Evolutionary conservation across 2,113 vertebrate species (phyloP), one percentile per base, ranked within the genome.

Genomic region (Vidua macroura): DNA sequence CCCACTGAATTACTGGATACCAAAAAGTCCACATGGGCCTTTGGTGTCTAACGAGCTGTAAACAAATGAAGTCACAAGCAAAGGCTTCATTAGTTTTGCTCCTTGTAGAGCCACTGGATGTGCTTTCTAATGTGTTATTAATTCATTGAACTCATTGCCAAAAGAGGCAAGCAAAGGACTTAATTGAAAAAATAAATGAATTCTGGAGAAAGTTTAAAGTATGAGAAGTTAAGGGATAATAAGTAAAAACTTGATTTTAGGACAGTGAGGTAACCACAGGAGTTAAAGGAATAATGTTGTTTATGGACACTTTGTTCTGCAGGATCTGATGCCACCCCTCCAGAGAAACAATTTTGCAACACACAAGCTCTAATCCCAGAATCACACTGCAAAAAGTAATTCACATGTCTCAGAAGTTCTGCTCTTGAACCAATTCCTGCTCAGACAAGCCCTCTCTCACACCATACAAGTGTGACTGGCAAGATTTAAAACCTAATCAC

Each of bases 31-130:
- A 88, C 73, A 70, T 24, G 83, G 56, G 83, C 41, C 53, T 94
- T 73, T 67, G 60, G 86, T 82, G 64, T 49, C 92, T 92, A 95
- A 95, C 0, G 15, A 95, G 60, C 83, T 88, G 60, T 83, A 86
- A 94, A 95, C 24, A 92, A 80, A 90, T 2, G 1, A 72, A 94
- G 84, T 94, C 92, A 84, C 87, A 93, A 88, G 72, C 39, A 90
- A 88, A 94, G 64, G 60, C 64, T 96, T 93, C 90, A 75, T 81
- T 95, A 86, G 73, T 55, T 96, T 79, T 83, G 52, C 80, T 95
- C 60, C 68, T 86, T 63, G 74, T 3, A 88, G 48, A 88, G 74
- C 39, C 70, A 74, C 52, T 74, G 84, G 68, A 92, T 67, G 33
- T 72, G 69, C 64, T 70, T 84, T 88, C 82, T 55, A 92, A 92